phyloP scores from a whole-genome alignment of 2,888 invertebrate species.

The Axea sp. region DNA sequence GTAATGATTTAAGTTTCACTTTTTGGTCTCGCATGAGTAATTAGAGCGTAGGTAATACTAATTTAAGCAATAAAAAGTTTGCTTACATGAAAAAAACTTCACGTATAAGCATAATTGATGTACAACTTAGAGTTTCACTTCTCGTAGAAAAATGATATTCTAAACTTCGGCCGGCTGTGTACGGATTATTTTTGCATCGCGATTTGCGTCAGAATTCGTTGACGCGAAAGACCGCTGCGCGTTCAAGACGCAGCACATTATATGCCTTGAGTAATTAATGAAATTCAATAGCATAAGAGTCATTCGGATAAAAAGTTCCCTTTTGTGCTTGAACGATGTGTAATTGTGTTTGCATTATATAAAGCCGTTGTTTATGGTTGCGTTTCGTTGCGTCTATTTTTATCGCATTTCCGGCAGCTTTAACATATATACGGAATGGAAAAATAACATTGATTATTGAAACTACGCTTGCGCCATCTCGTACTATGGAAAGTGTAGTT shows the following conservation, averaged over 20 bases:
- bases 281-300: constrained; percentile 27
- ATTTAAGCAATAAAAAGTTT: neutral
- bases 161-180: neutral
- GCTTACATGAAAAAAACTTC: neutral
- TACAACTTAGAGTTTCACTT: no score
- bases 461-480: constrained; percentile 63
- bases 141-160: no score
- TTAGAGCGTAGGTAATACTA: neutral
- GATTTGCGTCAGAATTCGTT: no score
- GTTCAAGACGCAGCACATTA: no score
- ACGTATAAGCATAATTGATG: neutral
- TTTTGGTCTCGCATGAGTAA: constrained; percentile 1
- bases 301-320: constrained; percentile 37
- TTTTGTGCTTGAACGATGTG: constrained; percentile 30
- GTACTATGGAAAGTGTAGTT: constrained; percentile 58
- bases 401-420: constrained; percentile 27
- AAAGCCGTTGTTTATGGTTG: constrained; percentile 47
- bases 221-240: no score
- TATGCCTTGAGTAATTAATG: constrained; percentile 43
- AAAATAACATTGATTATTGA: constrained; percentile 60
- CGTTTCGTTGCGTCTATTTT: no score
- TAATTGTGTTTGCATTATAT: constrained; percentile 45
- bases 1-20: constrained; percentile 22
- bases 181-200: no score
- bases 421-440: no score